Base-by-base conservation (phyloP, 2,797 vertebrate species). In the Enteromius argenteus region DNA sequence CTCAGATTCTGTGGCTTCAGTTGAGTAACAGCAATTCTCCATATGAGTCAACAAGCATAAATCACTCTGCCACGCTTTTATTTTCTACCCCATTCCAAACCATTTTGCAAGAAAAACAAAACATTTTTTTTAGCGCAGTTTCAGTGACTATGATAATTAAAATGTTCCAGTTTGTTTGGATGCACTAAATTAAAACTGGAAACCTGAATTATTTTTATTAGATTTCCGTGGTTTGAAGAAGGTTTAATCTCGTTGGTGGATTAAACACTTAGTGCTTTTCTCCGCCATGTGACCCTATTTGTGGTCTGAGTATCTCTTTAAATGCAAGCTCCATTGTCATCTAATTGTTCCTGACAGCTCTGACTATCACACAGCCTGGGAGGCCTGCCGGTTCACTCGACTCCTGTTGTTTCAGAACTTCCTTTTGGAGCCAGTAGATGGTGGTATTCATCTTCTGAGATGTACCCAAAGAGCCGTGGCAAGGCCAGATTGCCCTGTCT, bases 401-500 rank as follows among this genome's bases (percentile, higher is more conserved):
- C 64, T 84, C 74, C 46, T 14, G 2, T 3, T 73, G 58, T 66
- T 32, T 0, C 42, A 32, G 27, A 58, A 35, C 8, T 87, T 82
- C 87, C 80, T 53, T 85, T 74, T 53, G 1, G 85, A 79, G 62
- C 92, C 94, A 94, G 94, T 94, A 96, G 95, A 96, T 96, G 95
- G 95, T 91, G 95, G 93, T 95, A 90, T 95, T 95, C 92, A 93
- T 95, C 95, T 95, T 94, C 92, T 91, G 86, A 94, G 93, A 84
- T 91, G 88, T 15, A 21, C n/a, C 79, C 73, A 76, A 46, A 17
- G 66, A 53, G 35, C 17, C 11, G 2, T 35, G 30, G 21, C 44
- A 76, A 76, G 60, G 64, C 77, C 51, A 27, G 27, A 37, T 37
- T 56, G 79, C 23, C 19, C 51, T 11, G 27, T 69, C 69, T 85